These are phyloP conservation scores for Furnarius figulus DNA, from an alignment of 2,113 vertebrate species.

Conservation along the genomic window DNA sequence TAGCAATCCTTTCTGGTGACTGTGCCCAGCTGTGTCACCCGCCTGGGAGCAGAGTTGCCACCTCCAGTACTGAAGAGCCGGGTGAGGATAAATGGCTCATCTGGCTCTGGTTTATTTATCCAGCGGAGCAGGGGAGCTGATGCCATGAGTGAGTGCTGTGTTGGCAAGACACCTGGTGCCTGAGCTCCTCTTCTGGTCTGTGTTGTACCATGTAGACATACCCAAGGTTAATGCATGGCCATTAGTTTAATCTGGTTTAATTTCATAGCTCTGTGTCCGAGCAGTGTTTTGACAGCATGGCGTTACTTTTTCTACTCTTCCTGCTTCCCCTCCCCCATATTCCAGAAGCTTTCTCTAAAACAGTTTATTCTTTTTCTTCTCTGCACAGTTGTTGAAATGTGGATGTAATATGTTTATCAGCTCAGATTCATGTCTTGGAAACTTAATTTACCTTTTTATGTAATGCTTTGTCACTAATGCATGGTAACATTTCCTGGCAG, in stretches of 20 bases:
- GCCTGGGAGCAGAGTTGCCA: background rate
- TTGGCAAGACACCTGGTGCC: background rate
- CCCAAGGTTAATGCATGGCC: background rate
- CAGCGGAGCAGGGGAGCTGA: background rate
- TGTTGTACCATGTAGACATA: background rate
- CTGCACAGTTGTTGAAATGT: background rate
- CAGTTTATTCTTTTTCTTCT: background rate
- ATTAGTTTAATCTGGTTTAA: background rate
- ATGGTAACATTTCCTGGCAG: constrained; percentile 65
- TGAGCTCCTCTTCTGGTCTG: background rate
- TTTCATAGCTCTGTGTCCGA: background rate
- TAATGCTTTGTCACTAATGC: constrained; percentile 50
- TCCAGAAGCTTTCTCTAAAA: background rate
- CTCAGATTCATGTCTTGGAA: constrained; percentile 9
- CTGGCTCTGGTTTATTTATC: background rate
- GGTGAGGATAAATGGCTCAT: background rate
- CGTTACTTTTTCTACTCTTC: background rate
- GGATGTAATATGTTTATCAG: constrained; percentile 39
- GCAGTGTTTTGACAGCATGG: background rate
- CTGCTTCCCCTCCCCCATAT: background rate
- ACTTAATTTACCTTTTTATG: constrained; percentile 40
- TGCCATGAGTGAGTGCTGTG: background rate
- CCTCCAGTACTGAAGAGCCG: background rate
- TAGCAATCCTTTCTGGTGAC: background rate
- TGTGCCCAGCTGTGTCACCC: background rate